phyloP scores from a whole-genome alignment of 2,888 invertebrate genomes.

The Meiosimyza decipiens region DNA sequence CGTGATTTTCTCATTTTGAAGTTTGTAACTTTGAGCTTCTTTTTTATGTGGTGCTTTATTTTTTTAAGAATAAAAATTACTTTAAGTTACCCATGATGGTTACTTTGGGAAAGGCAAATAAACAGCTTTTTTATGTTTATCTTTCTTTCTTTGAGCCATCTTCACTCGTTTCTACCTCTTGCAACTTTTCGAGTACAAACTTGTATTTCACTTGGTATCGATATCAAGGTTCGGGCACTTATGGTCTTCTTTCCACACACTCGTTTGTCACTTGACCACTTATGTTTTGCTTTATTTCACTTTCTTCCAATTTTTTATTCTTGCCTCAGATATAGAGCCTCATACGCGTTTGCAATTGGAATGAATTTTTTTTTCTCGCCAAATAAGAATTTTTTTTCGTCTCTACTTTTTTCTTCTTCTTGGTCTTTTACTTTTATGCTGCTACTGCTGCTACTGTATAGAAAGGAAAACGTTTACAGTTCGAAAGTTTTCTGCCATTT shows the following conservation, averaged over 20 bases:
- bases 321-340: neutral
- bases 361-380: too few species aligned
- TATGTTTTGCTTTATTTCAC: constrained; percentile 33
- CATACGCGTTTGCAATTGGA: too few species aligned
- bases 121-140: neutral
- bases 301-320: constrained; percentile 27
- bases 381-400: too few species aligned
- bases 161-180: constrained; percentile 4
- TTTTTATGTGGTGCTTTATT: neutral
- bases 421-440: constrained; percentile 4
- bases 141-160: neutral
- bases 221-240: neutral
- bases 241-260: constrained; percentile 3
- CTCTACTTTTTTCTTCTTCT: neutral
- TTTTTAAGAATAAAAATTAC: too few species aligned
- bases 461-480: constrained; percentile 9
- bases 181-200: constrained; percentile 6
- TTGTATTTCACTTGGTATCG: neutral
- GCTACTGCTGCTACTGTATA: neutral
- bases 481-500: constrained; percentile 4
- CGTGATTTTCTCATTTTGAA: neutral
- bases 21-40: neutral
- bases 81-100: too few species aligned
- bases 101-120: too few species aligned
- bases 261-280: constrained; percentile 33